Percentiles rank a stretch among this genome's conserved stretches.
Conservation (phyloP, 2,113 vertebrate genomes). For the Porphyrio hochstetteri region DNA sequence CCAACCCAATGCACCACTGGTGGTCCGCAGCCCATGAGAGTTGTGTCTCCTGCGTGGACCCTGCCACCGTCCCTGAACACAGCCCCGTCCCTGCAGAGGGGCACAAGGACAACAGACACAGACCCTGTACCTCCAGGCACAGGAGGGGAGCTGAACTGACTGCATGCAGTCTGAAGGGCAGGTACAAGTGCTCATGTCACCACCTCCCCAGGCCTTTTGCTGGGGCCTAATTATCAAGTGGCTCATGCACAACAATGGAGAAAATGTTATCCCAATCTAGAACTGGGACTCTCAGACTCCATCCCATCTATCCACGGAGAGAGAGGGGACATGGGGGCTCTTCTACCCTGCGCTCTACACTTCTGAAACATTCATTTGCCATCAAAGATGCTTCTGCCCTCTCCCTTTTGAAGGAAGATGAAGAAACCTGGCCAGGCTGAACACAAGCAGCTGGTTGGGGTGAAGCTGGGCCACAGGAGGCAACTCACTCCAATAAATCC, state of each 20-base stretch:
- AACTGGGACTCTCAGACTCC: background rate
- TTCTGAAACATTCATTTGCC: background rate
- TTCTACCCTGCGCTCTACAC: background rate
- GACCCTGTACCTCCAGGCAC: background rate
- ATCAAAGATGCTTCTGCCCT: background rate
- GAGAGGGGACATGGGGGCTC: background rate
- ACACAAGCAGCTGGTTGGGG: background rate
- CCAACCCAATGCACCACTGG: rapidly evolving
- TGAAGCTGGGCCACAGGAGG: background rate
- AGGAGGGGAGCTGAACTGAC: background rate
- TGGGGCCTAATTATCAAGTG: background rate
- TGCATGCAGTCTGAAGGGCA: background rate
- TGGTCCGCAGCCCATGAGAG: rapidly evolving
- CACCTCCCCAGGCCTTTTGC: background rate
- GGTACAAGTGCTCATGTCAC: background rate
- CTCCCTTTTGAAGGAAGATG: background rate
- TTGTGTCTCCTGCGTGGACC: rapidly evolving
- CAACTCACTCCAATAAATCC: background rate
- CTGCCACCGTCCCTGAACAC: rapidly evolving
- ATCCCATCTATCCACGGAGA: background rate
- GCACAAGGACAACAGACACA: too few relatives aligned
- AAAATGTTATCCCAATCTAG: background rate
- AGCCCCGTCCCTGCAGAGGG: background rate
- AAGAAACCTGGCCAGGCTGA: background rate
- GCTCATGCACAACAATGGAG: background rate